Conservation (phyloP, 1,140 invertebrate genomes). For the Helicorthomorpha holstii region DNA sequence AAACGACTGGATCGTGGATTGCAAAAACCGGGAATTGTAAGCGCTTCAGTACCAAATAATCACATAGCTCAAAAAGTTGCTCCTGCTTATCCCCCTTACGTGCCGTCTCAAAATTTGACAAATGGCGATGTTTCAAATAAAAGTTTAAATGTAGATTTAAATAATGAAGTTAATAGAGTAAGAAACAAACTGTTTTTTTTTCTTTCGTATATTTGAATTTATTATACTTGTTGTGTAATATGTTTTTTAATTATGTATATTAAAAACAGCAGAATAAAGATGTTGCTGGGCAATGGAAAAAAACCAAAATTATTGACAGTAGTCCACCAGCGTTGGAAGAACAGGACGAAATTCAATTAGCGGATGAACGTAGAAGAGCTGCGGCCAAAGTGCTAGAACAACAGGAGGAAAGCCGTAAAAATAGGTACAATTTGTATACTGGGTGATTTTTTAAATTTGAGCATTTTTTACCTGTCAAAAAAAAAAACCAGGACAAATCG, state of each 20-base stretch:
- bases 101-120: no score
- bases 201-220: background rate
- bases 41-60: background rate
- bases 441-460: no score
- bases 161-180: slow-evolving; percentile 15
- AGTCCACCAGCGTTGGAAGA: no score
- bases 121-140: no score
- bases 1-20: no score
- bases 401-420: slow-evolving; percentile 12
- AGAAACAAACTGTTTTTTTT: slow-evolving; percentile 2
- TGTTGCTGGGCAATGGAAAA: no score
- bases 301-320: background rate
- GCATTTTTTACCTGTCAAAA: no score
- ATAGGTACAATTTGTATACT: no score
- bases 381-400: slow-evolving; percentile 21
- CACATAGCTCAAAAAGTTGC: slow-evolving; percentile 2
- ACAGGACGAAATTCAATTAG: background rate
- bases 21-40: background rate
- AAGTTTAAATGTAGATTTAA: slow-evolving; percentile 1
- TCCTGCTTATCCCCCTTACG: slow-evolving; percentile 12
- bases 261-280: no score
- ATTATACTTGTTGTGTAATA: background rate
- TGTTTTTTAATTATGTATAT: no score
- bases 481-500: no score
- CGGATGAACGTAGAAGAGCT: slow-evolving; percentile 17